phyloP scores from a whole-genome alignment of 2,797 vertebrate genomes.

The Dendrocincla fuliginosa region DNA sequence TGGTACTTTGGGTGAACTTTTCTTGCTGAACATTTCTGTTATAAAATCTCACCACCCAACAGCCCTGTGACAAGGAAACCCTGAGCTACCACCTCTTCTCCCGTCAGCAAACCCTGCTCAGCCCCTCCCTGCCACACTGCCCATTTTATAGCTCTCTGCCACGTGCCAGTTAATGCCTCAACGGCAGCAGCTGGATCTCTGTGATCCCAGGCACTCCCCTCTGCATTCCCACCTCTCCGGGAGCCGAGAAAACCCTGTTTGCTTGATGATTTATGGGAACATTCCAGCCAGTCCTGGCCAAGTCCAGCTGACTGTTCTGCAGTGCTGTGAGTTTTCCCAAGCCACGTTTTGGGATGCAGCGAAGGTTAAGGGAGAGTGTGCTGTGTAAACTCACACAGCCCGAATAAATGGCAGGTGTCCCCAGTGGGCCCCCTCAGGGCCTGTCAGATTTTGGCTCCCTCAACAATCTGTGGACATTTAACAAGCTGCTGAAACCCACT shows the following conservation, averaged over 20 bases:
- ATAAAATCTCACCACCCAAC: fast-evolving
- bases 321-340: not conserved
- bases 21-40: not conserved
- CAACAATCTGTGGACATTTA: not conserved
- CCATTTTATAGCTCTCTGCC: not conserved
- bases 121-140: fast-evolving
- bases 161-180: not conserved
- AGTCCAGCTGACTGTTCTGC: not conserved
- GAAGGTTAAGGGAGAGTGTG: not conserved
- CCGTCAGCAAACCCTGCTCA: fast-evolving
- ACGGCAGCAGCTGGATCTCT: not conserved
- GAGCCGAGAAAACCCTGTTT: not conserved
- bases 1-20: not conserved
- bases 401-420: not conserved
- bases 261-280: fast-evolving
- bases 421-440: not conserved
- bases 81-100: not conserved
- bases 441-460: not conserved
- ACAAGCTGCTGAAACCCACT: slow-evolving; percentile 3
- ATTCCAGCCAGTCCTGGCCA: not conserved
- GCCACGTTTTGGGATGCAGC: not conserved
- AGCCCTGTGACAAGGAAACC: fast-evolving
- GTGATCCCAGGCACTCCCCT: not conserved
- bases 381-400: not conserved
- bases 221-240: not conserved